phyloP scores from a whole-genome alignment of 2,888 invertebrate species.

The Drosophila phalerata region DNA sequence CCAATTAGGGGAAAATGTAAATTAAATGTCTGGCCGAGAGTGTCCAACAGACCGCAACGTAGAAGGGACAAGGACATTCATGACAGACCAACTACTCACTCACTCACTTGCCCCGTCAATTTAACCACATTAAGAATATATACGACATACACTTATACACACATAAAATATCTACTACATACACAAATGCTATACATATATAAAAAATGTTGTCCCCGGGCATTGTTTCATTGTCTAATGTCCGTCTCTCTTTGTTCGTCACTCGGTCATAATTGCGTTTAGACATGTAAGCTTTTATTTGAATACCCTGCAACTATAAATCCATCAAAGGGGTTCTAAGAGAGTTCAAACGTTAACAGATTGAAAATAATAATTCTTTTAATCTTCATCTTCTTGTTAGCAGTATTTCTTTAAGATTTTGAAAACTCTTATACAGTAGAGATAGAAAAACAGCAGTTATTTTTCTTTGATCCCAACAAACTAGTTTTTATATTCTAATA shows the following conservation, averaged over 20 bases:
- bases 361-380: not conserved
- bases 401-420: not conserved
- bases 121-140: constrained; percentile 26
- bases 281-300: constrained; percentile 76
- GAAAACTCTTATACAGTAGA: not conserved
- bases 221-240: constrained; percentile 30
- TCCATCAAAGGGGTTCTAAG: too few species aligned
- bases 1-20: constrained; percentile 80
- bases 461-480: too few species aligned
- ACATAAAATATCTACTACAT: not conserved
- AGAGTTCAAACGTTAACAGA: too few species aligned
- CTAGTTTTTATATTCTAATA: too few species aligned
- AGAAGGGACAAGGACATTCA: constrained; percentile 23
- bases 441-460: too few species aligned
- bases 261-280: constrained; percentile 71
- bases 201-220: constrained; percentile 23
- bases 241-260: constrained; percentile 46
- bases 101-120: constrained; percentile 12
- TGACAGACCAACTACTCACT: not conserved
- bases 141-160: not conserved
- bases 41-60: constrained; percentile 38
- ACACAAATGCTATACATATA: not conserved
- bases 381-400: not conserved
- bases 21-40: constrained; percentile 74
- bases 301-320: not conserved